Percentiles rank a stretch among this genome's conserved stretches.
Evolutionary conservation across 2,888 invertebrate genomes (phyloP).

Genomic region (Habrosyne pyritoides): DNA sequence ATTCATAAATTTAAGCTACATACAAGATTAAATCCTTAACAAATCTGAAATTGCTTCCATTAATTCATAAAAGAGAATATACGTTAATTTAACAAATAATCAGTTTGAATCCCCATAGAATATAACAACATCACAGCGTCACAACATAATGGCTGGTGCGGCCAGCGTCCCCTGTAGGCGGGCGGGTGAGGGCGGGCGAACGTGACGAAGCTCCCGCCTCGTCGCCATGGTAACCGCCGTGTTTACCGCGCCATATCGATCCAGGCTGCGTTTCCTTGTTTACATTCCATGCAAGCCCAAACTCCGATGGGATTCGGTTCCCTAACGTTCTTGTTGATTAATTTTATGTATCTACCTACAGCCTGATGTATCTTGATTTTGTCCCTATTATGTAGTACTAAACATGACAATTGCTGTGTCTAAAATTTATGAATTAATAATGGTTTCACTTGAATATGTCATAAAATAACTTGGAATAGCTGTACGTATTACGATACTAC

Average conservation of each 20-base stretch:
- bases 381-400: too few relatives aligned
- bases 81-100: not conserved
- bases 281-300: constrained; percentile 54
- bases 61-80: not conserved
- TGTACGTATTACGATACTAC: too few relatives aligned
- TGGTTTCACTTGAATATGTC: too few relatives aligned
- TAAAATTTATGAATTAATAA: too few relatives aligned
- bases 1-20: too few relatives aligned
- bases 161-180: constrained; percentile 20
- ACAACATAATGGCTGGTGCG: constrained; percentile 34
- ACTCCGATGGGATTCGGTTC: constrained; percentile 22
- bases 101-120: not conserved
- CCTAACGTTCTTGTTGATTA: not conserved
- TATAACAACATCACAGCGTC: constrained; percentile 17
- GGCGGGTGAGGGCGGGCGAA: constrained; percentile 48
- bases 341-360: not conserved
- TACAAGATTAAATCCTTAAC: too few relatives aligned
- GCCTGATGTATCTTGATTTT: not conserved
- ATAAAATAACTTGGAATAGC: too few relatives aligned
- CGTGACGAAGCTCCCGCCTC: constrained; percentile 67
- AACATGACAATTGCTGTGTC: too few relatives aligned
- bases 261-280: constrained; percentile 65
- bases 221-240: constrained; percentile 78
- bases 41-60: not conserved
- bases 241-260: constrained; percentile 82